phyloP scores from a whole-genome alignment of 2,113 vertebrate species.

The Bubo scandiacus region DNA sequence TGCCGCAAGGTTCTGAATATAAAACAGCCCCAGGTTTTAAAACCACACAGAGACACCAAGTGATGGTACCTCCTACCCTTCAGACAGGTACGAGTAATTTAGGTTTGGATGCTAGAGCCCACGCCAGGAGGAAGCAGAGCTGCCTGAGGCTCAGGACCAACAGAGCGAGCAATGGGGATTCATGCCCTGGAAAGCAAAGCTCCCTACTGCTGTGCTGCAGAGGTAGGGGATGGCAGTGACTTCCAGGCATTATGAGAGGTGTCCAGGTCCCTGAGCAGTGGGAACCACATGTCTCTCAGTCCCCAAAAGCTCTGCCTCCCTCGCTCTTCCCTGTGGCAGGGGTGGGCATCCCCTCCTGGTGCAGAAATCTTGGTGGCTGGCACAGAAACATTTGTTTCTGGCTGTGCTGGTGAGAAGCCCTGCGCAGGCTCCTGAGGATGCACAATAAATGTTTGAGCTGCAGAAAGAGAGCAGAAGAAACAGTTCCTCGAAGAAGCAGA shows the following conservation, averaged over 20 bases:
- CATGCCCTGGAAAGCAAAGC: neutral
- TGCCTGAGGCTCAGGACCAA: neutral
- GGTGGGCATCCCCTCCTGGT: neutral
- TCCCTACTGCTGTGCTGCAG: neutral
- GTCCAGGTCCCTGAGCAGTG: neutral
- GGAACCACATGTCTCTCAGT: neutral
- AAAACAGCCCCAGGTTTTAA: neutral
- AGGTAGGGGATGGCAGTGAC: neutral
- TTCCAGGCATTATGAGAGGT: neutral
- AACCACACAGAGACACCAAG: neutral
- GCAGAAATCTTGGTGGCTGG: neutral
- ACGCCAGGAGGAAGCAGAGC: neutral
- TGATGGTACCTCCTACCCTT: neutral
- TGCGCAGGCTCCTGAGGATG: neutral
- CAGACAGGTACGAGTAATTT: neutral
- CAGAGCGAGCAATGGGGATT: neutral
- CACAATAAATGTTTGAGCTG: neutral
- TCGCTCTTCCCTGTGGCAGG: neutral
- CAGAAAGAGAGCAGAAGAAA: conserved; percentile 4
- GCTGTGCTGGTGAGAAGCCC: neutral
- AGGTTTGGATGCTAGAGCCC: neutral
- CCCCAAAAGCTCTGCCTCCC: neutral
- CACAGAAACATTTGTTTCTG: neutral
- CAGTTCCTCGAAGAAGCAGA: neutral
- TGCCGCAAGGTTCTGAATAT: neutral